Base-by-base conservation (phyloP, 2,888 invertebrate species). In the Hemaris fuciformis region DNA sequence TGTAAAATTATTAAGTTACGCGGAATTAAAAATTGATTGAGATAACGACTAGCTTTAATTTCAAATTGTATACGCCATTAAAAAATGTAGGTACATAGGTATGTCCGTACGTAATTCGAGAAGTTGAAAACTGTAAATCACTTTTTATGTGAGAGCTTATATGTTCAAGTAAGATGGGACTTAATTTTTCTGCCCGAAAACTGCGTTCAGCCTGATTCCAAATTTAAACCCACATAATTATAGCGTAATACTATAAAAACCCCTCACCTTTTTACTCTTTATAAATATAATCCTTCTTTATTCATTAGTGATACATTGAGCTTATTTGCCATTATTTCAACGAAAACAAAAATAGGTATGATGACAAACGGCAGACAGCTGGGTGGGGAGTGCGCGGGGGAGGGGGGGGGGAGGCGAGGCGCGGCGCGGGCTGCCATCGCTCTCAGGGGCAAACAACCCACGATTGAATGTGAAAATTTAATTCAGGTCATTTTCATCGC, bases 381-480 rank as follows among this genome's bases (percentile, higher is more conserved):
- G 63, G 58, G 66, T 66, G 63, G 23, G 64, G 46, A 59, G n/a
- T n/a, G n/a, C n/a, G n/a, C n/a, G n/a, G n/a, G 57, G 63, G 13
- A 66, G 60, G 65, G 41, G 65, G 66, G 63, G 68, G 62, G 66
- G 57, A 71, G 72, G 67, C 67, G 68, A 65, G 61, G 66, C 61
- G 63, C 72, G 74, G 71, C 64, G 62, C 74, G 75, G 82, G 69
- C 72, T 70, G 77, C 84, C 84, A 87, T 87, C 83, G 80, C 79
- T 85, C 88, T 87, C 87, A 70, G 78, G 88, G 86, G 88, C 79
- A 88, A 84, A 87, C 85, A 85, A 73, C 83, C 81, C 83, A 80
- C 86, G 89, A 89, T 91, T 89, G 87, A 90, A 90, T 91, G 85
- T 91, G 85, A 90, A 90, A 91, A 88, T 88, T 89, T 89, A 88